These are phyloP conservation scores for Scaptomyza caliginosa DNA, from an alignment of 2,888 invertebrate species.

Conservation along the genomic window DNA sequence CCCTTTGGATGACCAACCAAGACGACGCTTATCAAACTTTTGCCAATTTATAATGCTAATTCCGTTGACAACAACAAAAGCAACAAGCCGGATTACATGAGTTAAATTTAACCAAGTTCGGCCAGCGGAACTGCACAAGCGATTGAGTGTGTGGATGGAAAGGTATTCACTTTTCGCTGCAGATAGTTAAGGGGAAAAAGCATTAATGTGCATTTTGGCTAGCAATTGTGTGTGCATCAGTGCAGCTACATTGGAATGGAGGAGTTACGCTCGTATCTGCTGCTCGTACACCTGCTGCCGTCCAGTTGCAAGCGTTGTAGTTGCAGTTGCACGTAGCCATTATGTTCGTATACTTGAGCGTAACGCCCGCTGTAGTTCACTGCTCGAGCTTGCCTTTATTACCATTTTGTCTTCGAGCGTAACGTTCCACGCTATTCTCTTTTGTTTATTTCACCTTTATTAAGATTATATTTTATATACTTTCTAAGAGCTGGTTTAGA, in stretches of 20 bases:
- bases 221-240: constrained; percentile 64
- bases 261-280: constrained; percentile 21
- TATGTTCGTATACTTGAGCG: neutral
- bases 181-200: constrained; percentile 4
- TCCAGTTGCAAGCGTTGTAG: constrained; percentile 15
- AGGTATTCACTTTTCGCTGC: neutral
- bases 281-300: constrained; percentile 20
- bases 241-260: constrained; percentile 20
- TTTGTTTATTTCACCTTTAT: neutral
- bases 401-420: neutral
- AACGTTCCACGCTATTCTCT: neutral
- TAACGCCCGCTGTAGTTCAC: neutral
- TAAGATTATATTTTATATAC: neutral
- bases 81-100: constrained; percentile 46
- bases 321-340: constrained; percentile 17
- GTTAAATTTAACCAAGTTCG: constrained; percentile 43
- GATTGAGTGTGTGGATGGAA: neutral
- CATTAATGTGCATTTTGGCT: constrained; percentile 61
- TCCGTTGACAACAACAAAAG: constrained; percentile 25
- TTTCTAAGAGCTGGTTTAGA: neutral
- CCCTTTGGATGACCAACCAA: constrained; percentile 7
- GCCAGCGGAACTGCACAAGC: constrained; percentile 58
- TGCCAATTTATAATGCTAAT: constrained; percentile 68
- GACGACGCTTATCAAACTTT: constrained; percentile 50
- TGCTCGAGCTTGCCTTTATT: neutral